Evolutionary conservation across 2,888 invertebrate species (phyloP), one percentile per base, ranked within the genome.

Genomic region (Nasonia oneida): DNA sequence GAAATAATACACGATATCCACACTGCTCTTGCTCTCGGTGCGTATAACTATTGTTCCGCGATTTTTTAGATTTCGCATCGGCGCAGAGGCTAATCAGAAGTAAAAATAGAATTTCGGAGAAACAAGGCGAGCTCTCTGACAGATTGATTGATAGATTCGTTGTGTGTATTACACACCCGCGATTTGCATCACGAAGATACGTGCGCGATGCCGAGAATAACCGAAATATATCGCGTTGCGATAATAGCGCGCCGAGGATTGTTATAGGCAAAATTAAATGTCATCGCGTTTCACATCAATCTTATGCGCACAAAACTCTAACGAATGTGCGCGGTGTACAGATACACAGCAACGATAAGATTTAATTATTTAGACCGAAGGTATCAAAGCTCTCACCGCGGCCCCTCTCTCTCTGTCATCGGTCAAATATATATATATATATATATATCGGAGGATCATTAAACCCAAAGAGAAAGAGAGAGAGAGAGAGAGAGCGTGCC

Each of bases 401-500:
- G 29, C 29, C 29, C 1, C 29, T 29, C 29, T 29, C 37, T 64
- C 14, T 64, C 29, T 64, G 64, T 64, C 29, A 29, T 64, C 64
- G 29, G 29, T 12, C 23, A 23, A 29, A 75, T 50, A 14, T 50
- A 15, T 15, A 29, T 64, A 64, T 64, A 23, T 23, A 75, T 50
- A 14, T 50, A 15, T 15, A 29, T 64, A 64, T 64, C 23, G 64
- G 33, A 23, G 18, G 79, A 81, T 81, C 81, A 81, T 81, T 81
- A 81, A 81, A 81, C 39, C 29, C 57, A n/a, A 57, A 57, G 57
- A n/a, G 57, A n/a, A n/a, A 23, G 23, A 23, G 23, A n/a, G n/a
- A n/a, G 57, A n/a, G 57, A n/a, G n/a, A n/a, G 53, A 14, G 53
- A 14, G 64, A 39, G 61, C 1, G 57, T 29, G 15, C 75, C 8